Evolutionary conservation across 2,888 invertebrate genomes (phyloP).

Genomic region (Euzetes globulus): DNA sequence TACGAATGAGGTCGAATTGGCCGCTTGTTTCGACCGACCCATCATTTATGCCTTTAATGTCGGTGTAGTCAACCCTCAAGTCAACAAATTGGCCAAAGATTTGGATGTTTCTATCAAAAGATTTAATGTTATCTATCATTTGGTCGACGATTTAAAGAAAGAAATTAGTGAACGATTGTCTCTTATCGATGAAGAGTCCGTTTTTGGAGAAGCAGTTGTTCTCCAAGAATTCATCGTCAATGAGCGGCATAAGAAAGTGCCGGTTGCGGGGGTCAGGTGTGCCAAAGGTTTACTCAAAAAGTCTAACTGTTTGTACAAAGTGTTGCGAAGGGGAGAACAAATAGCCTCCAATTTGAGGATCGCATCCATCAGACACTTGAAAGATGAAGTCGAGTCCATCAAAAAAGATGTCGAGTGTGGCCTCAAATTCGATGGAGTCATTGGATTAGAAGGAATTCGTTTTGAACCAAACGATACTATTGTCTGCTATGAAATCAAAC

Average conservation of each 20-base stretch:
- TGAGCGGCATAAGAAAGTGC: slow-evolving; percentile 65
- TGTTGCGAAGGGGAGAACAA: slow-evolving; percentile 60
- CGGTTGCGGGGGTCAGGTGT: slow-evolving; percentile 83
- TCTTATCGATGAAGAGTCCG: slow-evolving; percentile 62
- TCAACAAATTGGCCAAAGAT: slow-evolving; percentile 52
- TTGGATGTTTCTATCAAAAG: slow-evolving; percentile 57
- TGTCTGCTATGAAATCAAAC: slow-evolving; percentile 63
- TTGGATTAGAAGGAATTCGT: slow-evolving; percentile 48
- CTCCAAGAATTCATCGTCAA: slow-evolving; percentile 71
- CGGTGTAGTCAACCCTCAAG: slow-evolving; percentile 45
- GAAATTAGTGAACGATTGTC: slow-evolving; percentile 59
- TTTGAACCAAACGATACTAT: slow-evolving; percentile 69
- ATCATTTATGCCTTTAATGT: slow-evolving; percentile 85
- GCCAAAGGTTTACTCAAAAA: slow-evolving; percentile 66
- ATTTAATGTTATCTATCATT: slow-evolving; percentile 83
- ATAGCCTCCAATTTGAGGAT: slow-evolving; percentile 60
- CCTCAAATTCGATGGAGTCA: slow-evolving; percentile 61
- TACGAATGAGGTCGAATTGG: slow-evolving; percentile 73
- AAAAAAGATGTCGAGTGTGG: slow-evolving; percentile 85
- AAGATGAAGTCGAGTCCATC: slow-evolving; percentile 73
- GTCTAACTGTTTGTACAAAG: slow-evolving; percentile 56
- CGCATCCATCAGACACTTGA: slow-evolving; percentile 70
- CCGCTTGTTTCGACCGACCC: slow-evolving; percentile 47
- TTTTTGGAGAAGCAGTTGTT: slow-evolving; percentile 75
- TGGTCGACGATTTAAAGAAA: slow-evolving; percentile 77